Base-by-base conservation (phyloP, 1,140 invertebrate genomes). In the Drosophila aff. region DNA sequence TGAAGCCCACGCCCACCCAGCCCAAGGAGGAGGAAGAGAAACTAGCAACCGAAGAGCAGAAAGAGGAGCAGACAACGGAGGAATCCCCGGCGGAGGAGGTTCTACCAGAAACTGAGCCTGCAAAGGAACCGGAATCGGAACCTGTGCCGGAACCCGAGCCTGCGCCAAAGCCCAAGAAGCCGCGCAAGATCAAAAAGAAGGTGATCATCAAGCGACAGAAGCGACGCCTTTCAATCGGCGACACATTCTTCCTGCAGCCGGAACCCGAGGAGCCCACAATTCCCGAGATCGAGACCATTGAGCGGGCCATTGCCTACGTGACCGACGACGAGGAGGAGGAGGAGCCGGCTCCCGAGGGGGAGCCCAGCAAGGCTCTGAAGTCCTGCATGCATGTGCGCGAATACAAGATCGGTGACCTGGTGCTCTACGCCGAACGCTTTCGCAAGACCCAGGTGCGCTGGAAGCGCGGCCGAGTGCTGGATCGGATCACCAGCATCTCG, bases 401-500 rank as follows among this genome's bases (percentile, higher is more conserved):
- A 47, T 92, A 81, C 58, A 78, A 92, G 55, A 81, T 92, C 3
- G 92, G 92, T 0, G 92, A 92, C 47, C 43, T 90, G 46, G 82
- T 92, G 9, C 71, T 92, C 38, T 92, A 92, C 26, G 92, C 82
- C 0, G 92, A 92, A 26, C 90, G 92, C 15, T 92, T 76, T 59
- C 76, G 82, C 3, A 92, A 92, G 73, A 92, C 92, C 0, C 91
- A 92, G 49, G 84, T 92, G 47, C 79, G 77, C 59, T 92, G 92
- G 92, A 91, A 91, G 8, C 82, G 85, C 47, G 92, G 91, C 8
- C 76, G 82, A 4, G 77, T 92, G 2, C 52, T 87, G 31, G 92
- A 92, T 55, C 79, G 80, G 40, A 92, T 92, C 26, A 92, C 92
- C 55, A 91, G 92, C 69, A 92, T 92, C 63, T 92, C 92, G 26